Percentiles rank a stretch among this genome's conserved stretches.
Evolutionary conservation across 2,888 invertebrate genomes (phyloP).

Genomic region (Chironomus tentans): DNA sequence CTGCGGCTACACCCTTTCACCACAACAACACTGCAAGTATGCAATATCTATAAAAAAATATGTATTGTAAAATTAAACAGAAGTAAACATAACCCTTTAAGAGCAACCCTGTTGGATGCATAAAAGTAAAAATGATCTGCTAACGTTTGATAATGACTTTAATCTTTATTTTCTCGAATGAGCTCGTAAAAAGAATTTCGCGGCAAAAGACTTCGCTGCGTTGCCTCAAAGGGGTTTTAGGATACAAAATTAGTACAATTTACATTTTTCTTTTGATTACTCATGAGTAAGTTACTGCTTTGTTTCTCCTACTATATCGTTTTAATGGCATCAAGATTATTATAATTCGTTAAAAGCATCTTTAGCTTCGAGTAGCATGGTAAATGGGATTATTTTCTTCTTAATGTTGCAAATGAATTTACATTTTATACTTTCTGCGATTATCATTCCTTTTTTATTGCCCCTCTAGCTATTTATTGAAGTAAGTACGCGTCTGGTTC

Average conservation of each 20-base stretch:
- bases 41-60: no score
- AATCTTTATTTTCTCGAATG: slow-evolving; percentile 12
- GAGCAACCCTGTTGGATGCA: no score
- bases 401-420: neutral
- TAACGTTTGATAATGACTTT: slow-evolving; percentile 16
- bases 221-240: neutral
- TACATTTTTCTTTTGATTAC: slow-evolving; percentile 15
- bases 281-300: slow-evolving; percentile 13
- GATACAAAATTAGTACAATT: neutral
- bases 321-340: slow-evolving; percentile 22
- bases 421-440: neutral
- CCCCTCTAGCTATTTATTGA: neutral
- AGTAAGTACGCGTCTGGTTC: neutral
- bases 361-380: neutral
- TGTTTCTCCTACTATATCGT: neutral
- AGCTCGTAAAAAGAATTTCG: slow-evolving; percentile 6
- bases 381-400: neutral
- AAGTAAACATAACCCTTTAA: no score
- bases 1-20: no score
- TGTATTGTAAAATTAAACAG: no score
- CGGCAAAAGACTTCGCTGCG: neutral
- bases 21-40: no score
- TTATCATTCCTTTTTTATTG: neutral
- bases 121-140: slow-evolving; percentile 15
- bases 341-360: slow-evolving; percentile 18